Evolutionary conservation across 1,140 invertebrate genomes (phyloP), one percentile per base, ranked within the genome.

Genomic region (Cydia splendana): DNA sequence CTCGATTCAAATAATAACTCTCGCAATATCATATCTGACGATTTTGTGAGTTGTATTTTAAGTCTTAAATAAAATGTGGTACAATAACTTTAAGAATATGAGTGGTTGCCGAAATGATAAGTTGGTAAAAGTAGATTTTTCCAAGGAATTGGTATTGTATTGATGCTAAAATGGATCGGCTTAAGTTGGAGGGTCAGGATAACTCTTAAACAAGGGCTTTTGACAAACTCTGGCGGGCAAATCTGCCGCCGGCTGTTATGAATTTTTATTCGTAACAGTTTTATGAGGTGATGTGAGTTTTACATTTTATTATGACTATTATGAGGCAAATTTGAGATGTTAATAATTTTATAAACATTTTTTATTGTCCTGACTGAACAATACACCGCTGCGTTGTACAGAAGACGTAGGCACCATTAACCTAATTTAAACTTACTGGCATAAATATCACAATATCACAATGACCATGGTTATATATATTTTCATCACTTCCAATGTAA

Each of bases 131-230:
- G 20, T 24, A 24, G 12, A 4, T 24, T 53, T 53, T 53, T 4
- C n/a, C 5, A 18, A n/a, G n/a, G 51, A 53, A 18, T 53, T 53
- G n/a, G 51, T 18, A 18, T 53, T 53, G 51, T 53, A 18, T 53
- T 53, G 30, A 48, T 48, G 38, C 2, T 42, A 69, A 10, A 6
- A 75, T 24, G 76, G 87, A 6, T 86, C 89, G 79, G 30, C 2
- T 13, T 77, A 80, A 28, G 79, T 18, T 90, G 84, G 88, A 78
- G 74, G 20, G n/a, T 45, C 79, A 76, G 81, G 79, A 86, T 84
- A 81, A 80, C 76, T 83, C 82, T 84, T 87, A 84, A 86, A 85
- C 71, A 81, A 83, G 82, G 83, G 85, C 84, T 82, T 79, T 81
- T 87, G 82, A 89, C 82, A 89, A 88, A 91, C 82, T 80, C 71